These are phyloP conservation scores for Galbula dea DNA, from an alignment of 2,113 vertebrate species.

Conservation along the genomic window DNA sequence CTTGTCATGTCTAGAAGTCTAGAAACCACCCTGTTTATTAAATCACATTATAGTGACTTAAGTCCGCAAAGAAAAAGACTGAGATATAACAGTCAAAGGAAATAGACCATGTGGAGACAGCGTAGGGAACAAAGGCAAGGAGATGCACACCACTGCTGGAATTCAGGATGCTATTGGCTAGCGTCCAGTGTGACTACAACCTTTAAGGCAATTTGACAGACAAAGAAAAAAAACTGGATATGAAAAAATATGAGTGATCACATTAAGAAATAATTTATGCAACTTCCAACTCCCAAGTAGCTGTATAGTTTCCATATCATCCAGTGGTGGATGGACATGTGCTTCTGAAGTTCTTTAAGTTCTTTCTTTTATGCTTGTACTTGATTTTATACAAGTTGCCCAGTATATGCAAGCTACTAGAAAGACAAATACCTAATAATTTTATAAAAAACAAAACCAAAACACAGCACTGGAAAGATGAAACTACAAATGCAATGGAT, in stretches of 20 bases:
- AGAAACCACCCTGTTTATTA: not conserved
- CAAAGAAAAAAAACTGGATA: not conserved
- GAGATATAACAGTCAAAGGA: not conserved
- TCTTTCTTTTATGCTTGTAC: not conserved
- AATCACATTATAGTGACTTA: not conserved
- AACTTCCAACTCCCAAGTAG: not conserved
- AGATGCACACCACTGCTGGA: not conserved
- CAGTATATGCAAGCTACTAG: rapidly evolving
- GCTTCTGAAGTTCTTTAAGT: not conserved
- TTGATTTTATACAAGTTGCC: not conserved
- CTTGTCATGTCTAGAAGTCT: not conserved
- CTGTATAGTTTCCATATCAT: not conserved
- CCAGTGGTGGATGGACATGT: not conserved
- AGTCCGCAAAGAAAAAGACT: not conserved
- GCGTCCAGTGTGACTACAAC: not conserved
- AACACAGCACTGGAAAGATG: not conserved
- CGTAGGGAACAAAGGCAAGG: not conserved
- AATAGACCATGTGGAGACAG: no score
- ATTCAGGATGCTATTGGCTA: not conserved
- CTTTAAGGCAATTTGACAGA: not conserved
- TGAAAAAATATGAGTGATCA: not conserved
- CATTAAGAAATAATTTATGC: not conserved
- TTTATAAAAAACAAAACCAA: not conserved
- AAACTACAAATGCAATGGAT: not conserved
- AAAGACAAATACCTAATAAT: not conserved